These are phyloP conservation scores for Ostrea edulis DNA, from an alignment of 1,140 invertebrate species.

Conservation along the genomic window DNA sequence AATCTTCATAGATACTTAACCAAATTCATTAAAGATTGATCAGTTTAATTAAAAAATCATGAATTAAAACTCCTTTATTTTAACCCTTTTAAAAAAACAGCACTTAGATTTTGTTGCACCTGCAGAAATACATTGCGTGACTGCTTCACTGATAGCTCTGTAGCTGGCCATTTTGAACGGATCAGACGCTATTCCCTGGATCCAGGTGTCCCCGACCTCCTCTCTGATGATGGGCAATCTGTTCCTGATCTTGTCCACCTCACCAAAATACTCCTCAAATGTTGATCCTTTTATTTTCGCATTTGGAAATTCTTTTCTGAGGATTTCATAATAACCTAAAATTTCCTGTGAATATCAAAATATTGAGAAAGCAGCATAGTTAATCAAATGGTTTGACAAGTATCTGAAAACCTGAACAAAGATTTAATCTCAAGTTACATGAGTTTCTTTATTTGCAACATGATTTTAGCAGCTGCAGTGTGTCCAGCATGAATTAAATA, in stretches of 20 bases:
- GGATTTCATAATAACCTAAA: conserved; percentile 68
- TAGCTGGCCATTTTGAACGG: conserved; percentile 70
- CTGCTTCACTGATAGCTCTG: conserved; percentile 56
- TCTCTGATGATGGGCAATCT: conserved; percentile 62
- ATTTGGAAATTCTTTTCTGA: conserved; percentile 70
- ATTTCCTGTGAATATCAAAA: conserved; percentile 69
- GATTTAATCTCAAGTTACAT: too few species aligned
- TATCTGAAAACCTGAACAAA: too few species aligned
- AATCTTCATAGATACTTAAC: not conserved
- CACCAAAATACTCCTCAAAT: conserved; percentile 70
- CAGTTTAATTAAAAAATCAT: too few species aligned
- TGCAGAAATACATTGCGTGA: not conserved
- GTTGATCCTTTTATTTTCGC: conserved; percentile 67
- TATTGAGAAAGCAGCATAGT: too few species aligned
- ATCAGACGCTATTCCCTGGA: conserved; percentile 74
- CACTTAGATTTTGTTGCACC: not conserved
- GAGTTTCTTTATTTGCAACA: too few species aligned
- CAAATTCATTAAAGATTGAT: too few species aligned
- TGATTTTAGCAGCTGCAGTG: too few species aligned
- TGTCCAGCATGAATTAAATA: too few species aligned
- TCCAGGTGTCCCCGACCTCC: conserved; percentile 78
- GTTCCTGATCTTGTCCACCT: conserved; percentile 59
- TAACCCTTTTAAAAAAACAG: not conserved
- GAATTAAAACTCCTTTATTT: too few species aligned
- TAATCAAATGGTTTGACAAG: too few species aligned